Evolutionary conservation across 2,797 vertebrate species (phyloP), one percentile per base, ranked within the genome.

Genomic region (Chaenodraco wilsoni): DNA sequence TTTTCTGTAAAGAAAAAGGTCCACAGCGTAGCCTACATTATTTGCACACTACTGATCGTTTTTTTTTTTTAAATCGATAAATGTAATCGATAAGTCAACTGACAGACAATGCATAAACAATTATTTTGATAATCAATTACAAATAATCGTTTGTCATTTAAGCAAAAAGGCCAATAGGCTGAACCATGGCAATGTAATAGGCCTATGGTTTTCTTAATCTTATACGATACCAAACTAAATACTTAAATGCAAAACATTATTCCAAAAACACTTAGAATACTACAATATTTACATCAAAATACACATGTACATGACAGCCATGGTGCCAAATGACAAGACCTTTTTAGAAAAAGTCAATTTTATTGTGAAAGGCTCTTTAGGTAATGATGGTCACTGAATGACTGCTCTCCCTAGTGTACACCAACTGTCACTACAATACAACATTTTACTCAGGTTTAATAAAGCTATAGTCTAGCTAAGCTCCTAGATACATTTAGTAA

Each of bases 381-480:
- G 0, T 23, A 52, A 14, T 56, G 52, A 50, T 31, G 5, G n/a
- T 77, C 49, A 70, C 69, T 80, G 52, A 87, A 76, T 62, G 49
- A 82, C 15, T 84, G 82, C 90, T 84, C 88, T 79, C 87, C 81
- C 91, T 88, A 85, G 89, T 89, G 91, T 86, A 76, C 78, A 78
- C 23, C n/a, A 31, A 21, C 56, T 46, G 76, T 56, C 74, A 92
- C 84, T 88, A 59, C 88, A 90, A 44, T 56, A 60, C 54, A 73
- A 71, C 23, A 27, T 11, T 27, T 23, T 8, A 15, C 14, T 21
- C 23, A 51, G 21, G 55, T 59, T 8, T 68, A 59, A 61, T 5
- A 62, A 50, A 75, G 11, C 4, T 54, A 27, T 27, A 19, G 60
- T 58, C 27, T 3, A 54, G 45, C 52, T n/a, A 68, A 59, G 11